phyloP scores from a whole-genome alignment of 2,113 vertebrate species.

The Lates calcarifer region DNA sequence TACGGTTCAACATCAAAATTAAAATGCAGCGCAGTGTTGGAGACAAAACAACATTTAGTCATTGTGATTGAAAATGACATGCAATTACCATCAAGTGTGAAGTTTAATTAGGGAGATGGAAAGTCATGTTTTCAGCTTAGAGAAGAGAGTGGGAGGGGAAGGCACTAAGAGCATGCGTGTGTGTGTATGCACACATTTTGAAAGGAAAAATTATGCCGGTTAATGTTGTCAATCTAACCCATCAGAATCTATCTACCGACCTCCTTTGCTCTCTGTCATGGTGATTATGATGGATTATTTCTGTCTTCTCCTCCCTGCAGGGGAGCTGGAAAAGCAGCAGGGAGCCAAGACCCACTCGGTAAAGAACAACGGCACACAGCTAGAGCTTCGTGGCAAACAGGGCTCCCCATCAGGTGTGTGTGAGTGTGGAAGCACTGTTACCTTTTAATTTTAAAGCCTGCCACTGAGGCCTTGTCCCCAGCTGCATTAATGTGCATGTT shows the following conservation, averaged over 20 bases:
- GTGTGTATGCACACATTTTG: not conserved
- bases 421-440: conserved; percentile 15
- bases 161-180: not conserved
- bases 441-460: conserved; percentile 37
- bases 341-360: conserved; percentile 89
- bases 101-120: conserved; percentile 66
- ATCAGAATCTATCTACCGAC: not conserved
- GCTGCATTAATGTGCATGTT: not conserved
- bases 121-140: conserved; percentile 37
- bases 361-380: conserved; percentile 90
- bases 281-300: conserved; percentile 44
- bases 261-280: conserved; percentile 10
- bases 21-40: conserved; percentile 27
- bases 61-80: conserved; percentile 70
- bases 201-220: not conserved
- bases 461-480: conserved; percentile 4
- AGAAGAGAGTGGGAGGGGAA: conserved; percentile 1
- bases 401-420: conserved; percentile 90
- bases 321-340: conserved; percentile 98
- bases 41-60: conserved; percentile 67
- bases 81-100: conserved; percentile 76
- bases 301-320: conserved; percentile 76
- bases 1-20: conserved; percentile 25
- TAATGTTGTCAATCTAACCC: conserved; percentile 32
- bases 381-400: conserved; percentile 90